Percentiles rank a stretch among this genome's conserved stretches.
Conservation (phyloP, 2,888 invertebrate species). For the Adelphocoris suturalis region DNA sequence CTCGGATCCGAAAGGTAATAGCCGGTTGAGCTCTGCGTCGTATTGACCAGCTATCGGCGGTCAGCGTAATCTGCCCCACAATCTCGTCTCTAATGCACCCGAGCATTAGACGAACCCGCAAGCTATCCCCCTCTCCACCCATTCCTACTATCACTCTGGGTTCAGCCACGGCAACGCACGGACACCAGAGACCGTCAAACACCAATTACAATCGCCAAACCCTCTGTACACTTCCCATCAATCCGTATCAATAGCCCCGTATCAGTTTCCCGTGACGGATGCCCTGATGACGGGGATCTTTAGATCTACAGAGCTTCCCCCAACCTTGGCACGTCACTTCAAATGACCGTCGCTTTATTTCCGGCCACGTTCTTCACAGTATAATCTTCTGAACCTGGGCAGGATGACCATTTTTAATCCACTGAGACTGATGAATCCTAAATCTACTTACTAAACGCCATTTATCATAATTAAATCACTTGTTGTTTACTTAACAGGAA, state of each 20-base stretch:
- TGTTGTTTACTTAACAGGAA: no score
- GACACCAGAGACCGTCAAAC: slow-evolving; percentile 6
- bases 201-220: slow-evolving; percentile 36
- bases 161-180: not conserved
- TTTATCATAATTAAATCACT: no score
- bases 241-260: slow-evolving; percentile 20
- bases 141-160: no score
- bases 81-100: slow-evolving; percentile 27
- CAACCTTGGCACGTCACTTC: not conserved
- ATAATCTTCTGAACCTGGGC: no score
- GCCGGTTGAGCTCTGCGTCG: not conserved
- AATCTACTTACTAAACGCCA: no score
- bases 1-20: slow-evolving; percentile 20
- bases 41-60: slow-evolving; percentile 60
- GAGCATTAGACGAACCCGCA: slow-evolving; percentile 18
- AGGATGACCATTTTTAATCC: no score
- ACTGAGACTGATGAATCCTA: no score
- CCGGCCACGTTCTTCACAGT: not conserved
- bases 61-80: slow-evolving; percentile 36
- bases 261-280: slow-evolving; percentile 27
- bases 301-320: not conserved
- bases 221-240: not conserved
- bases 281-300: slow-evolving; percentile 5
- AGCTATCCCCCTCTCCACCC: not conserved
- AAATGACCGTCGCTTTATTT: not conserved